phyloP scores from a whole-genome alignment of 2,797 vertebrate genomes.

The Fistularia commersonii region DNA sequence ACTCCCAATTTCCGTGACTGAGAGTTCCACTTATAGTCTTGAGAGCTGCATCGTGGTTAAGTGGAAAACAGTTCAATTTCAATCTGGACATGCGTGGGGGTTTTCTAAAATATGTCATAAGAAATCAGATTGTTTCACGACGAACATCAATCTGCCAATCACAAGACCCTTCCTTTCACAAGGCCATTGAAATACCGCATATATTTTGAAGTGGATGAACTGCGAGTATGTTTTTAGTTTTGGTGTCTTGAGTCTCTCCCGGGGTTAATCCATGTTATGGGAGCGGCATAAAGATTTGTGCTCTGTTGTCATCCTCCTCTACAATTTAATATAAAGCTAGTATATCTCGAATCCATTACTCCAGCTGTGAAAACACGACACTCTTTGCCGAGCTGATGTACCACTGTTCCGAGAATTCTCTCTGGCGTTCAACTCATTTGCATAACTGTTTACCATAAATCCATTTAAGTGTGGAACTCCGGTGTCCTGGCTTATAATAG shows the following conservation, averaged over 20 bases:
- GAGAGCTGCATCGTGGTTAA: no score
- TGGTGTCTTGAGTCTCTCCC: slow-evolving; percentile 5
- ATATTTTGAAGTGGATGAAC: slow-evolving; percentile 21
- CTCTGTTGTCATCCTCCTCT: slow-evolving; percentile 4
- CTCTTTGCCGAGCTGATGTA: slow-evolving; percentile 1
- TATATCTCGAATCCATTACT: slow-evolving; percentile 17
- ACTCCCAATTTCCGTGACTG: no score
- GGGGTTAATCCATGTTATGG: slow-evolving; percentile 9
- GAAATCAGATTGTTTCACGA: no score
- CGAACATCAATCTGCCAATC: no score
- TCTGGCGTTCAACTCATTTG: slow-evolving; percentile 16
- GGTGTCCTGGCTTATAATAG: slow-evolving; percentile 7
- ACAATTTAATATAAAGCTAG: slow-evolving; percentile 6
- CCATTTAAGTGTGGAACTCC: slow-evolving; percentile 8
- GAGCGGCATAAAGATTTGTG: slow-evolving; percentile 16
- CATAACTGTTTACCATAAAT: slow-evolving; percentile 10
- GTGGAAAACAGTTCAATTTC: no score
- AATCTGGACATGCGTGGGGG: no score
- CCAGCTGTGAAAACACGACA: slow-evolving; percentile 5
- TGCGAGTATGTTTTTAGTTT: slow-evolving; percentile 16
- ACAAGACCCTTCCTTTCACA: no score
- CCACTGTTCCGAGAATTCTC: slow-evolving; percentile 14
- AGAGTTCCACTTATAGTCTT: no score
- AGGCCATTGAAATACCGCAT: slow-evolving; percentile 5
- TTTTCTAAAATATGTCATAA: no score